Evolutionary conservation across 2,113 vertebrate genomes (phyloP).

Genomic region (Polyodon spathula): DNA sequence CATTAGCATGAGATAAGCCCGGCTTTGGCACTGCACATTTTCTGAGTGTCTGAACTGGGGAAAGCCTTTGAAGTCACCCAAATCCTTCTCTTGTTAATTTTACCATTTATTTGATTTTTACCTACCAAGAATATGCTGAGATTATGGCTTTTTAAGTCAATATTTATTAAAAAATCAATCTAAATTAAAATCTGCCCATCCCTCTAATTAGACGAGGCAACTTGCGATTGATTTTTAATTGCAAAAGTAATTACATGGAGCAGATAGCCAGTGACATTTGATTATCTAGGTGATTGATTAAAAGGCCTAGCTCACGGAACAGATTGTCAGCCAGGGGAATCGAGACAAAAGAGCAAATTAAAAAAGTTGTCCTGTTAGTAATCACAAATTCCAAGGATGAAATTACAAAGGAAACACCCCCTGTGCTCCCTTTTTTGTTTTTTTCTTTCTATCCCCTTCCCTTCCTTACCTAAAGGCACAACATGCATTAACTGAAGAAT

Average conservation of each 20-base stretch:
- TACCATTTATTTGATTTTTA: slow-evolving; percentile 80
- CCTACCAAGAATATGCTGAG: slow-evolving; percentile 86
- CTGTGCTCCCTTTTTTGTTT: slow-evolving; percentile 41
- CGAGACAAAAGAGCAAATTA: slow-evolving; percentile 99
- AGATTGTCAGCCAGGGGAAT: slow-evolving; percentile 92
- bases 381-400: slow-evolving; percentile 98
- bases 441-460: slow-evolving; percentile 49
- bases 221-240: slow-evolving; percentile 99
- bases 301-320: slow-evolving; percentile 88
- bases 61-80: too few relatives aligned
- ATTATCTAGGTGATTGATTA: slow-evolving; percentile 99
- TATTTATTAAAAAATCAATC: slow-evolving; percentile 99
- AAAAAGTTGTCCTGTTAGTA: slow-evolving; percentile 99
- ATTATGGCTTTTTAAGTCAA: slow-evolving; percentile 99
- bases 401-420: slow-evolving; percentile 91
- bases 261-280: slow-evolving; percentile 99
- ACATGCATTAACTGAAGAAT: slow-evolving; percentile 32
- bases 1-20: slow-evolving; percentile 70
- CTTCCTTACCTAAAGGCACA: slow-evolving; percentile 58
- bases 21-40: slow-evolving; percentile 62
- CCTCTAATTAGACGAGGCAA: slow-evolving; percentile 99
- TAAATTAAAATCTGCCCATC: slow-evolving; percentile 98
- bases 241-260: slow-evolving; percentile 99
- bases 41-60: too few relatives aligned
- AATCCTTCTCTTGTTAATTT: too few relatives aligned